Base-by-base conservation (phyloP, 2,113 vertebrate species). In the Morone saxatilis region DNA sequence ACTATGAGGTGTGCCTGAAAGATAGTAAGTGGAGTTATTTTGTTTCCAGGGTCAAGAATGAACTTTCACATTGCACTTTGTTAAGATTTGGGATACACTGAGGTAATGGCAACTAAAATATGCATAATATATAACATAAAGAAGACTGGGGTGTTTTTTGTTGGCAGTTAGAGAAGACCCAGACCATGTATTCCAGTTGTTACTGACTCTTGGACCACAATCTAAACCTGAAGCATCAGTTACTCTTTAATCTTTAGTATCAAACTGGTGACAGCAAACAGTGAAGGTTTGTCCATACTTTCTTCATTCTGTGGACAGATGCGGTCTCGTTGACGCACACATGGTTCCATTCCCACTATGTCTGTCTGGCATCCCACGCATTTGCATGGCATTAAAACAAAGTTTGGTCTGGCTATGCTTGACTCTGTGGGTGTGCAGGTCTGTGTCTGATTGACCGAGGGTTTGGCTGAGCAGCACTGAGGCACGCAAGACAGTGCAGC, bases 201-300 rank as follows among this genome's bases (percentile, higher is more conserved):
- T 41, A 22, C 17, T 47, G 70, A 50, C 57, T 47, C 16, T 56
- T 45, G 14, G 25, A 68, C 1, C 7, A 51, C 40, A 20, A 8
- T 45, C 53, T 2, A 17, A 78, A 78, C 9, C 16, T 41, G 57
- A 73, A 78, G 69, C 63, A 74, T 70, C 69, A 69, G 20, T 51
- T 45, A 6, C 5, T 3, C 14, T 62, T 54, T 59, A 69, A 57
- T 31, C n/a, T 16, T 9, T 6, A 53, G 6, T 47, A 19, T 20
- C 40, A 54, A 40, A 40, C n/a, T 31, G 14, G 1, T 12, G 7
- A 40, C 38, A 54, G 14, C 31, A 62, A 14, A 62, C 19, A 43
- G 31, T 31, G 31, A 31, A 31, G 31, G 31, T 31, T 31, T 31
- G 31, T 31, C 2, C 31, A 31, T 31, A 31, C 31, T 31, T 31